A percentile compares a stretch with the other conserved stretches of the same genome.
phyloP scores from a whole-genome alignment of 2,888 invertebrate species.

The Hyles lineata region DNA sequence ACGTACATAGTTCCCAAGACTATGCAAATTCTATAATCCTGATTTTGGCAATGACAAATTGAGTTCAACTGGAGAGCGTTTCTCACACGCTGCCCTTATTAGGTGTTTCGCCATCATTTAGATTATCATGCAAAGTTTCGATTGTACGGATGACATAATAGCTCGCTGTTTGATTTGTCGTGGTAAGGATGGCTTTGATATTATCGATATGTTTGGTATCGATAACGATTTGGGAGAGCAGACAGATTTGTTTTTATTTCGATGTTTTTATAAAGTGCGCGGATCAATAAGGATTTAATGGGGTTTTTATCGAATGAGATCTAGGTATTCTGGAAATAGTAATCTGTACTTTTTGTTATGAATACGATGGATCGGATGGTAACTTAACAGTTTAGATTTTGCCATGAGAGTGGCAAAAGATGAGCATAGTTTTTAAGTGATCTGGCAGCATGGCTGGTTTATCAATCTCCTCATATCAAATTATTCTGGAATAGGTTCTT shows the following conservation, averaged over 20 bases:
- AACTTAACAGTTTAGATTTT: no score
- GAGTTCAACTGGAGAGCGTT: conserved; percentile 41
- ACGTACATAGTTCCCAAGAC: conserved; percentile 14
- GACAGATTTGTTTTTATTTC: background rate
- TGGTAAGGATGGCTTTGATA: conserved; percentile 45
- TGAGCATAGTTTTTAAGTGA: no score
- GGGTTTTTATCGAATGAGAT: no score
- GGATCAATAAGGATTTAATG: no score
- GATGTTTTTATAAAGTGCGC: no score
- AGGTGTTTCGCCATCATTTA: conserved; percentile 72
- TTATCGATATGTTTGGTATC: conserved; percentile 41
- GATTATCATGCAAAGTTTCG: conserved; percentile 81
- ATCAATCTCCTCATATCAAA: no score
- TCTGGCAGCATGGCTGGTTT: no score
- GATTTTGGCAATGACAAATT: conserved; percentile 77
- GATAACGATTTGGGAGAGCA: background rate
- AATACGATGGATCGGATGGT: no score
- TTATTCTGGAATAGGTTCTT: no score
- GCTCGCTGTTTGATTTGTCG: conserved; percentile 77
- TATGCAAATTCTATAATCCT: conserved; percentile 15
- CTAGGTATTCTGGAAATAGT: no score
- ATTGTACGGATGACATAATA: conserved; percentile 83
- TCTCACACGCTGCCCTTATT: conserved; percentile 65
- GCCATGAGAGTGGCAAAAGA: no score
- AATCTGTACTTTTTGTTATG: no score